Evolutionary conservation across 1,140 invertebrate genomes (phyloP).

Genomic region (Monochamus saltuarius): DNA sequence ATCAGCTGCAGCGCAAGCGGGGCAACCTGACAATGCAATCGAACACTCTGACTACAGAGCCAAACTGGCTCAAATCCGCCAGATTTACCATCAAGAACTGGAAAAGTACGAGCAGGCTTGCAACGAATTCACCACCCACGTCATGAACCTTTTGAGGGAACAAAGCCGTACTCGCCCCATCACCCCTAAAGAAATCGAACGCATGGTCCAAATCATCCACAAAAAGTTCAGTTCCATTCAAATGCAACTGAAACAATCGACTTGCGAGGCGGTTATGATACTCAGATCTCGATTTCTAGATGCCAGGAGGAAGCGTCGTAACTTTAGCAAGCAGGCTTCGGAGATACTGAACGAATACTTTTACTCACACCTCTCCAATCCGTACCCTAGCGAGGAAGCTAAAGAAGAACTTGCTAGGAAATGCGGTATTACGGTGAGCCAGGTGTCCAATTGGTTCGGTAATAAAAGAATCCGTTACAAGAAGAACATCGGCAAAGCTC

Average conservation of each 20-base stretch:
- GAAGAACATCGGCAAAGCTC: conserved; percentile 99
- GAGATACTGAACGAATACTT: conserved; percentile 99
- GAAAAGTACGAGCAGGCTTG: conserved; percentile 83
- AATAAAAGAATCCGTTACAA: conserved; percentile 99
- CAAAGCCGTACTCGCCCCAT: conserved; percentile 96
- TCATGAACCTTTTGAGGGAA: conserved; percentile 96
- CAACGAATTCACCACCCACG: conserved; percentile 99
- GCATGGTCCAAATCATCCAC: conserved; percentile 99
- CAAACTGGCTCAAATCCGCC: conserved; percentile 97
- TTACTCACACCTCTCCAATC: conserved; percentile 99
- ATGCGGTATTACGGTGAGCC: conserved; percentile 97
- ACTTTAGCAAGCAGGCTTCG: conserved; percentile 99
- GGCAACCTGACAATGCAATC: conserved; percentile 89
- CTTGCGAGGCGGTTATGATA: conserved; percentile 99
- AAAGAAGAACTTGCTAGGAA: conserved; percentile 99
- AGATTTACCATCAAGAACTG: conserved; percentile 89
- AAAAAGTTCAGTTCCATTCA: conserved; percentile 99
- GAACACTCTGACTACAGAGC: conserved; percentile 99
- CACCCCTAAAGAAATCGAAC: conserved; percentile 93
- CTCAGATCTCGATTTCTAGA: conserved; percentile 88
- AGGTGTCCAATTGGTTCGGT: conserved; percentile 99
- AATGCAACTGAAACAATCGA: conserved; percentile 99
- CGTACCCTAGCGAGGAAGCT: conserved; percentile 99
- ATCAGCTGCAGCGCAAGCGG: conserved; percentile 80
- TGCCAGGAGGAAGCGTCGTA: conserved; percentile 96